Evolutionary conservation across 2,113 vertebrate genomes (phyloP), one percentile per base, ranked within the genome.

Genomic region (Vombatus ursinus): DNA sequence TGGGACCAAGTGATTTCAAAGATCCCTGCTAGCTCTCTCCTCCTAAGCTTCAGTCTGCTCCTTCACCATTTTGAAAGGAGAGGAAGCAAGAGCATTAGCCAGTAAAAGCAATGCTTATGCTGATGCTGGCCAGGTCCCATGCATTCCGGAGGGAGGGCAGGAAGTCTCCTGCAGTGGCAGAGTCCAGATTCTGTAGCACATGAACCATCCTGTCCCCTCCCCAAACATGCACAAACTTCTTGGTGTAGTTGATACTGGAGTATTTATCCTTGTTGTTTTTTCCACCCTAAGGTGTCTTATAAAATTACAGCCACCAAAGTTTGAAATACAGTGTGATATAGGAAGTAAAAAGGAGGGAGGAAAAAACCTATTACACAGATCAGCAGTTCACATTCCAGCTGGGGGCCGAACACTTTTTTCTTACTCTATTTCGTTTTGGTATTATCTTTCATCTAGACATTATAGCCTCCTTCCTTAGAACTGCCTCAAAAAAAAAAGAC

Each of bases 361-460:
- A 57, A 26, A 48, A 19, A 52, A 52, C 47, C 10, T 28, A 0
- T 28, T 61, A 53, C 12, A 14, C 26, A 92, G 61, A 25, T 84
- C 68, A 68, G 49, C 7, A 0, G 50, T 94, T 93, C 91, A 19
- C 52, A 12, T 94, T 94, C 94, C 14, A 0, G 10, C 51, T 48
- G 16, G 89, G 31, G 25, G 53, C 26, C 25, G 50, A n/a, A 25
- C 48, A 2, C 93, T 90, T 95, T 10, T 95, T 96, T 95, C 68
- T 22, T 77, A 37, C 92, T 94, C 68, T 90, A 48, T 44, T 53
- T 52, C 2, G 26, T 94, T 90, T 52, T 92, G 68, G 16, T 44
- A 24, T 93, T 95, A 53, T 94, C 93, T 96, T 94, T 95, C 52
- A 68, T 94, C 54, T 93, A 94, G 90, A 95, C 52, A 51, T 22